These are phyloP conservation scores for Sinocyclocheilus anshuiensis DNA, from an alignment of 2,113 vertebrate genomes.

Conservation along the genomic window DNA sequence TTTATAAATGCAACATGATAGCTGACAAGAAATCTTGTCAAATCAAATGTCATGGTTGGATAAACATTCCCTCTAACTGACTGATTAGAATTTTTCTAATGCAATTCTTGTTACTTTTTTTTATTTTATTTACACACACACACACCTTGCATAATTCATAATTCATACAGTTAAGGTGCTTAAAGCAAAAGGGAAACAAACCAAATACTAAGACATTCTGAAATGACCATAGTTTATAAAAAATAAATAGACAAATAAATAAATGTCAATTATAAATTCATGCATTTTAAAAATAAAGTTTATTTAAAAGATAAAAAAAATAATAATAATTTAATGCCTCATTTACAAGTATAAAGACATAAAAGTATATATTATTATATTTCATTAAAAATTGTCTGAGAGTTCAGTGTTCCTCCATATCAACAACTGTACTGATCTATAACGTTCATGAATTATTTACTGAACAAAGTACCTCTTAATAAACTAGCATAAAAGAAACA, in stretches of 20 bases:
- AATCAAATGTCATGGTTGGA: neutral
- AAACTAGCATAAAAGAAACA: constrained; percentile 43
- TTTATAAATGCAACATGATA: neutral
- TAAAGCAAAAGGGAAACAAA: too few species aligned
- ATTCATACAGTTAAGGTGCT: too few species aligned
- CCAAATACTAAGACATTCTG: too few species aligned
- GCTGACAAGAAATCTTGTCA: neutral
- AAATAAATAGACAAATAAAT: too few species aligned
- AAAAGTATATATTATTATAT: neutral
- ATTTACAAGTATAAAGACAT: too few species aligned
- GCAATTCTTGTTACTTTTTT: neutral
- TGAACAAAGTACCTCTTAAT: constrained; percentile 44
- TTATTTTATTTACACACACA: too few species aligned
- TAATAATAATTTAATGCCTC: neutral
- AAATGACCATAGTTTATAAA: too few species aligned
- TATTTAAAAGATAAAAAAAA: neutral
- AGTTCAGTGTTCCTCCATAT: neutral
- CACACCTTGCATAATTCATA: too few species aligned
- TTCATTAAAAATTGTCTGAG: neutral
- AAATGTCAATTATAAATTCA: too few species aligned
- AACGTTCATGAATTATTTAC: constrained; percentile 50
- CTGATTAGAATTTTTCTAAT: neutral
- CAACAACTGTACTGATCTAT: neutral
- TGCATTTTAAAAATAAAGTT: too few species aligned
- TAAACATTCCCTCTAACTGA: neutral